A percentile compares a stretch with the other conserved stretches of the same genome.
These are phyloP conservation scores for Cyprinus carpio DNA, from an alignment of 2,113 vertebrate genomes.

Conservation along the genomic window DNA sequence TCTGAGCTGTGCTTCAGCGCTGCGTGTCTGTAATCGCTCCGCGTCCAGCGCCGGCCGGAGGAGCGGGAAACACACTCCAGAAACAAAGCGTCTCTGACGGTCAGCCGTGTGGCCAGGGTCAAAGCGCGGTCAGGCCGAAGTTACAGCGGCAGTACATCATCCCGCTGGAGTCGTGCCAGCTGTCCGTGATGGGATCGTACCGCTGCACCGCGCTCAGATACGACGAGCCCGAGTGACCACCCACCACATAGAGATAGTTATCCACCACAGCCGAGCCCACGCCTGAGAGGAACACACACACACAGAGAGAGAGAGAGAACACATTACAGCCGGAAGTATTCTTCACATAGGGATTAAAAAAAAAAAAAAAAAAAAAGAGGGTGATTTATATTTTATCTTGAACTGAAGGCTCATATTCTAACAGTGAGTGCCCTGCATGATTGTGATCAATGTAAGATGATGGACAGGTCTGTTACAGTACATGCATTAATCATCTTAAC, in stretches of 20 bases:
- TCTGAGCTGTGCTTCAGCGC: conserved; percentile 30
- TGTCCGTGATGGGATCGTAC: conserved; percentile 92
- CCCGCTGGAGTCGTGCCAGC: conserved; percentile 93
- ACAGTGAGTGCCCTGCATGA: no score
- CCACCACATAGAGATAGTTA: conserved; percentile 95
- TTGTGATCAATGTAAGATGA: no score
- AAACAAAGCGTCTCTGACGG: conserved; percentile 56
- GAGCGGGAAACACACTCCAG: conserved; percentile 55
- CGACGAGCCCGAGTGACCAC: conserved; percentile 95
- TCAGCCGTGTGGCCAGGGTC: conserved; percentile 73
- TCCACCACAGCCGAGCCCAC: conserved; percentile 95
- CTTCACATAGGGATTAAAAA: no score
- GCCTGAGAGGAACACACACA: conserved; percentile 68
- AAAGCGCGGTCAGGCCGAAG: conserved; percentile 95
- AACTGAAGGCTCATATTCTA: no score
- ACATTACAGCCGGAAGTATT: no score
- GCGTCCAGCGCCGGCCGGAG: background rate
- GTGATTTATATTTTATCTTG: no score
- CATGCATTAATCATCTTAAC: no score
- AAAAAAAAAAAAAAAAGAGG: no score
- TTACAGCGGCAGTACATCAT: conserved; percentile 98
- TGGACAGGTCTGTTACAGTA: no score
- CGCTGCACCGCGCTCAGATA: conserved; percentile 96
- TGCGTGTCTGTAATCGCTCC: conserved; percentile 34
- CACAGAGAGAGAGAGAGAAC: no score